Conservation (phyloP, 2,113 vertebrate species). For the Ancistrus triradiatus region DNA sequence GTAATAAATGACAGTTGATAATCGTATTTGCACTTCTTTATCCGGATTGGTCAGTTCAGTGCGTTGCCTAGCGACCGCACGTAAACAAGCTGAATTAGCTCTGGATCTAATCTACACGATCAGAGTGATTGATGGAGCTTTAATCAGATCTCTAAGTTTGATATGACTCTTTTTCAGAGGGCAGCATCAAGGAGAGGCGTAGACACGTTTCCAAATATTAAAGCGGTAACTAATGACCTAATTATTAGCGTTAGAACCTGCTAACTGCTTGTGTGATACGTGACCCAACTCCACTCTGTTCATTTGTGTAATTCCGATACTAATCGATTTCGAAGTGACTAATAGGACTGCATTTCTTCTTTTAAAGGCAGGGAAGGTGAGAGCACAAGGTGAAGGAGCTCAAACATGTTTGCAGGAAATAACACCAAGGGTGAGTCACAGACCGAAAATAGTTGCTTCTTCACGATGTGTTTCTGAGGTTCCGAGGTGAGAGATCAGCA, state of each 20-base stretch:
- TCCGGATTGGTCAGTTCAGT: not conserved
- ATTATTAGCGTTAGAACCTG: too few species aligned
- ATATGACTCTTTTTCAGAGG: slow-evolving; percentile 30
- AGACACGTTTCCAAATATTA: slow-evolving; percentile 27
- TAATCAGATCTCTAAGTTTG: too few species aligned
- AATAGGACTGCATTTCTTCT: not conserved
- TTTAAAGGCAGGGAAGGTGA: slow-evolving; percentile 71
- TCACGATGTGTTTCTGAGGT: not conserved
- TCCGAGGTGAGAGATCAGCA: too few species aligned
- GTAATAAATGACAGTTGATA: too few species aligned
- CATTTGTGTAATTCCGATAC: not conserved
- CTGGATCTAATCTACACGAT: not conserved
- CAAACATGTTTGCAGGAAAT: slow-evolving; percentile 67
- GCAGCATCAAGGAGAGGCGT: not conserved
- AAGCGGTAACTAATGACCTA: slow-evolving; percentile 43
- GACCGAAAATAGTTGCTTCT: not conserved
- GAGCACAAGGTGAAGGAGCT: slow-evolving; percentile 54
- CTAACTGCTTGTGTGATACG: too few species aligned
- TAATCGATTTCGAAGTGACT: not conserved
- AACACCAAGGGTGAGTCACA: slow-evolving; percentile 64
- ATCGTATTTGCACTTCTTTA: too few species aligned
- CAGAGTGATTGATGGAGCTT: too few species aligned
- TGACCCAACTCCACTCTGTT: not conserved
- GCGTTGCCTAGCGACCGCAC: slow-evolving; percentile 22
- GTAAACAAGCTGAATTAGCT: slow-evolving; percentile 19